These are phyloP conservation scores for Nematopogon swammerdamellus DNA, from an alignment of 2,888 invertebrate genomes.

Conservation along the genomic window DNA sequence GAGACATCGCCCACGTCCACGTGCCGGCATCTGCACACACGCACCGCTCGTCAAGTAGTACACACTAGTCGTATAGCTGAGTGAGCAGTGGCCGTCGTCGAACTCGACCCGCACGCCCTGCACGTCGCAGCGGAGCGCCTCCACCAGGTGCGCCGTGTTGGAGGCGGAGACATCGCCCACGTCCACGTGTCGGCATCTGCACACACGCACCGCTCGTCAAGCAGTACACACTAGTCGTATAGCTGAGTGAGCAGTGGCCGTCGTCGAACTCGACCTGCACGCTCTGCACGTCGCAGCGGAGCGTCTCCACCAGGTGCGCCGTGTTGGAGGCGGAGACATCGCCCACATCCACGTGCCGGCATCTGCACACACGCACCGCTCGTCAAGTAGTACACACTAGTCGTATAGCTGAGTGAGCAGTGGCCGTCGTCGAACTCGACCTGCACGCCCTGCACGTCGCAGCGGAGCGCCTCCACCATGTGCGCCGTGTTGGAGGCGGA, in stretches of 20 bases:
- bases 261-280: slow-evolving; percentile 69
- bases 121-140: slow-evolving; percentile 51
- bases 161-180: slow-evolving; percentile 65
- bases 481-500: slow-evolving; percentile 58
- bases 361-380: slow-evolving; percentile 20
- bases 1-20: slow-evolving; percentile 65
- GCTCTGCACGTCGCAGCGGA: slow-evolving; percentile 56
- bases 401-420: slow-evolving; percentile 61
- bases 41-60: not conserved
- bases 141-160: slow-evolving; percentile 52
- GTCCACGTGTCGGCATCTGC: slow-evolving; percentile 59
- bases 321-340: slow-evolving; percentile 62
- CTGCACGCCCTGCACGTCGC: slow-evolving; percentile 59
- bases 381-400: not conserved
- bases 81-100: slow-evolving; percentile 74
- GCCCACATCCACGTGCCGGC: slow-evolving; percentile 62
- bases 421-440: slow-evolving; percentile 72
- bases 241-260: slow-evolving; percentile 71
- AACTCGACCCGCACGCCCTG: slow-evolving; percentile 65
- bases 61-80: slow-evolving; percentile 33
- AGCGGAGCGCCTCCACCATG: slow-evolving; percentile 50
- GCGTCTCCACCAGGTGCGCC: slow-evolving; percentile 51
- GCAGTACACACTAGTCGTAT: not conserved
- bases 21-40: slow-evolving; percentile 44
- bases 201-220: not conserved